phyloP scores from a whole-genome alignment of 2,797 vertebrate genomes.

The Perodicticus potto region DNA sequence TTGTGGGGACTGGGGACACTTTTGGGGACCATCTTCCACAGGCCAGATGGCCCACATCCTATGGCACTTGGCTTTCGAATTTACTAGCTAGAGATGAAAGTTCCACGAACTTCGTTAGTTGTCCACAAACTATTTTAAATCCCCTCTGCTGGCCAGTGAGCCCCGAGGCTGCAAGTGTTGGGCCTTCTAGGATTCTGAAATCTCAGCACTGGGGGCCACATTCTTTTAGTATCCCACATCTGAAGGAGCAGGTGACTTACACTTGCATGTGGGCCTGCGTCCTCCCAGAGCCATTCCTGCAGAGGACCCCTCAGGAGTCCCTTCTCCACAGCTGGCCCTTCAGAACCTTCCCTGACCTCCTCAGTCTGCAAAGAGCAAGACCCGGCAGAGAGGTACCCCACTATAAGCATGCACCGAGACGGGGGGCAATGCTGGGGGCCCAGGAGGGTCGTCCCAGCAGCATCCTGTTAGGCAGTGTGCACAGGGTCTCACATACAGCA shows the following conservation, averaged over 20 bases:
- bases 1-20: too few relatives aligned
- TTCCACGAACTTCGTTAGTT: too few relatives aligned
- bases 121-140: background rate
- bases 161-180: background rate
- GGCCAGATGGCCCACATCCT: background rate
- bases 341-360: background rate
- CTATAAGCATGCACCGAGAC: background rate
- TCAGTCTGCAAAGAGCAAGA: background rate
- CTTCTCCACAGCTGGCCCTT: too few relatives aligned
- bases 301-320: accelerated
- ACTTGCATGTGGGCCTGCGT: accelerated
- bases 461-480: too few relatives aligned
- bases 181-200: background rate
- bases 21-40: background rate
- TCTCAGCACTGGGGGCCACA: accelerated
- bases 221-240: background rate
- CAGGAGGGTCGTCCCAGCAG: too few relatives aligned
- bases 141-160: background rate
- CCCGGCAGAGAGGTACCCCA: background rate
- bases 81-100: background rate
- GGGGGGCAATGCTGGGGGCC: background rate
- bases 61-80: background rate
- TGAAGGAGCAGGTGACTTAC: background rate
- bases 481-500: accelerated
- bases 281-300: background rate